Evolutionary conservation across 2,888 invertebrate genomes (phyloP).

Genomic region (Cheilosia impressa): DNA sequence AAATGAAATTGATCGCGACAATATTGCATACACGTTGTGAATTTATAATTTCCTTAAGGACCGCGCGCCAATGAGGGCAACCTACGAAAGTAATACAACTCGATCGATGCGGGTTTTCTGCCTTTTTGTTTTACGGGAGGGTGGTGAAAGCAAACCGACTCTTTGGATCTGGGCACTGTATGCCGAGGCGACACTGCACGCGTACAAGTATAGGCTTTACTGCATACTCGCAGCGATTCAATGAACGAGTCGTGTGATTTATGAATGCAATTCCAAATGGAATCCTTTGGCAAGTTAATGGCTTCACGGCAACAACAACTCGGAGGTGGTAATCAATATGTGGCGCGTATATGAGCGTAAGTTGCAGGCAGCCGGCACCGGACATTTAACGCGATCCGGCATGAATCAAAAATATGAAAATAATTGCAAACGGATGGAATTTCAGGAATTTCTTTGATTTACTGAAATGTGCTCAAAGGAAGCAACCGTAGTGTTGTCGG

Average conservation of each 20-base stretch:
- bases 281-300: conserved; percentile 68
- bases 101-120: conserved; percentile 46
- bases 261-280: conserved; percentile 73
- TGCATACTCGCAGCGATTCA: conserved; percentile 43
- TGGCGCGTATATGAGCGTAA: conserved; percentile 43
- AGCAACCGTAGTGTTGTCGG: not conserved
- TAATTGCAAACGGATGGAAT: conserved; percentile 72
- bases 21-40: conserved; percentile 75
- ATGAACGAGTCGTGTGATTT: conserved; percentile 69
- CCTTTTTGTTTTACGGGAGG: conserved; percentile 9
- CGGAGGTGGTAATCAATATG: conserved; percentile 68
- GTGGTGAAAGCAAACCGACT: too few relatives aligned
- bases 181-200: conserved; percentile 20
- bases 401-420: conserved; percentile 75
- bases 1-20: conserved; percentile 75
- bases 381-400: conserved; percentile 46
- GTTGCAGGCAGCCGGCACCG: not conserved
- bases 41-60: conserved; percentile 73
- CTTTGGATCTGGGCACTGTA: not conserved
- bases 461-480: conserved; percentile 28
- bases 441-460: conserved; percentile 71
- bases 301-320: conserved; percentile 58
- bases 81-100: conserved; percentile 34
- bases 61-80: conserved; percentile 68
- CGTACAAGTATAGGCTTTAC: too few relatives aligned